Conservation (phyloP, 1,140 invertebrate genomes). For the Eueides isabella region DNA sequence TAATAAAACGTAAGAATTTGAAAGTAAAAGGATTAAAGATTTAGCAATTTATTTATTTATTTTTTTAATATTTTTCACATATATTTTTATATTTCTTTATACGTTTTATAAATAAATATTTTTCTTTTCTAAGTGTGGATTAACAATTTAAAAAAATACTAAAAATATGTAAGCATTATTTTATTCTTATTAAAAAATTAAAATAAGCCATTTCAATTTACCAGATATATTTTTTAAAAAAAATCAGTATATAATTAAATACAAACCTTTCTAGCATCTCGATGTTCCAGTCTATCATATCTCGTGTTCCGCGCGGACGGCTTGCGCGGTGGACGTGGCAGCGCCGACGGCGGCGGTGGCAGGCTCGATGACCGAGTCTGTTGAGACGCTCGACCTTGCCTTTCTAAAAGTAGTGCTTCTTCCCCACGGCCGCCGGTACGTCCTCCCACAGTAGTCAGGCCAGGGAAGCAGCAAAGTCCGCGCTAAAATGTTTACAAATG, state of each 20-base stretch:
- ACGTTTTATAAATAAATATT: too few relatives aligned
- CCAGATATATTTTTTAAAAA: too few relatives aligned
- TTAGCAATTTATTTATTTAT: too few relatives aligned
- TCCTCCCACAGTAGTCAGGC: conserved; percentile 86
- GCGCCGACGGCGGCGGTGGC: conserved; percentile 84
- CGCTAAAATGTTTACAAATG: conserved; percentile 82
- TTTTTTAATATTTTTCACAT: too few relatives aligned
- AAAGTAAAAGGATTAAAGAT: too few relatives aligned
- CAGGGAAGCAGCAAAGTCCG: conserved; percentile 93
- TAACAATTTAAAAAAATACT: too few relatives aligned
- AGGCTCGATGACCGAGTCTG: conserved; percentile 83
- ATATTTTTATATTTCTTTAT: too few relatives aligned
- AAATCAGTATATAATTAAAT: not conserved
- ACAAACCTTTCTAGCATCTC: conserved; percentile 83
- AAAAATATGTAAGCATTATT: too few relatives aligned
- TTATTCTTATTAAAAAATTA: too few relatives aligned
- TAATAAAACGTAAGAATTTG: too few relatives aligned
- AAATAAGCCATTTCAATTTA: too few relatives aligned
- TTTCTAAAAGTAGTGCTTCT: conserved; percentile 88
- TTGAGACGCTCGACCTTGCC: conserved; percentile 89
- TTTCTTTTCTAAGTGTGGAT: too few relatives aligned
- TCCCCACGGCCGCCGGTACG: conserved; percentile 84
- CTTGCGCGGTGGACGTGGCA: conserved; percentile 86
- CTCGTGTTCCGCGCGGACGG: conserved; percentile 82
- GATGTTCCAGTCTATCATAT: conserved; percentile 84